Conservation (phyloP, 2,888 invertebrate genomes). For the Orthosia gracilis region DNA sequence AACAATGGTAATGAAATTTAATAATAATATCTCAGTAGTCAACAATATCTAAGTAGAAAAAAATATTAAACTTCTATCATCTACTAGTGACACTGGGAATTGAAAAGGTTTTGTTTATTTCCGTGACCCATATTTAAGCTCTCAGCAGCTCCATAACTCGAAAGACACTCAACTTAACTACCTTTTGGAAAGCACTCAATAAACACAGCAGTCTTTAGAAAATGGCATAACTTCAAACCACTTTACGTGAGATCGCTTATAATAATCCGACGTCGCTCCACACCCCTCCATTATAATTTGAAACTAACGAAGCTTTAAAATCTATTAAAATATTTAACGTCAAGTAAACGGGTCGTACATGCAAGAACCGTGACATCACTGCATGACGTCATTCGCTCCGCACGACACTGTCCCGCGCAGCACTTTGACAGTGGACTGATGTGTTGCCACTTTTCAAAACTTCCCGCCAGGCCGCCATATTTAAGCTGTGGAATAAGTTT, state of each 20-base stretch:
- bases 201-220: slow-evolving; percentile 5
- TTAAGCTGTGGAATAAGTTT: slow-evolving; percentile 54
- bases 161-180: slow-evolving; percentile 1
- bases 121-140: neutral
- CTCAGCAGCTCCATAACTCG: neutral
- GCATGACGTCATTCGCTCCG: slow-evolving; percentile 49
- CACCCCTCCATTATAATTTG: slow-evolving; percentile 32
- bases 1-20: no score
- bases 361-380: slow-evolving; percentile 21
- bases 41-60: no score
- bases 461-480: slow-evolving; percentile 56
- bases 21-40: no score
- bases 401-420: slow-evolving; percentile 60
- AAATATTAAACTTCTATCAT: no score
- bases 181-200: slow-evolving; percentile 5
- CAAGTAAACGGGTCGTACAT: slow-evolving; percentile 20
- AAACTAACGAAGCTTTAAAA: slow-evolving; percentile 54
- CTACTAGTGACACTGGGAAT: no score
- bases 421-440: slow-evolving; percentile 71
- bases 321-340: slow-evolving; percentile 54
- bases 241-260: slow-evolving; percentile 16
- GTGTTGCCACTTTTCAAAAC: slow-evolving; percentile 71
- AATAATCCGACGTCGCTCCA: slow-evolving; percentile 20
- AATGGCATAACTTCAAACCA: slow-evolving; percentile 1
- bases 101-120: slow-evolving; percentile 9